Evolutionary conservation across 2,888 invertebrate genomes (phyloP), one percentile per base, ranked within the genome.

Genomic region (Teleiodes luculella): DNA sequence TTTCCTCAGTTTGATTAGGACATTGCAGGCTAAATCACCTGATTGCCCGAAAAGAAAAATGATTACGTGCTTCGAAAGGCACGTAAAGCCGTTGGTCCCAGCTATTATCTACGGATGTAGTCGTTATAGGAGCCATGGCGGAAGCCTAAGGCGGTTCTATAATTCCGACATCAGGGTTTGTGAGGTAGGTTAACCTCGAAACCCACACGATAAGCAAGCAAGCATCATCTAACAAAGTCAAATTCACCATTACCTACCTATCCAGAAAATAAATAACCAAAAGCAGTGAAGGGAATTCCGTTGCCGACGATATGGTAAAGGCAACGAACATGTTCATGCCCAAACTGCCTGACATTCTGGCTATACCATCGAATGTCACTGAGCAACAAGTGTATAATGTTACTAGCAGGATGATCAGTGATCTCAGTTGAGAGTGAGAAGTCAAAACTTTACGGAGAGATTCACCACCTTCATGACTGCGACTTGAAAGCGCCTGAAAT

Each of bases 261-360:
- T 88, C 88, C 11, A 88, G 67, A 0, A 86, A 58, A 1, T 80
- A 61, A 1, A 86, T 24, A n/a, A 48, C 20, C 48, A 48, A 13
- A 1, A 48, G 5, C n/a, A 48, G 6, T 10, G 48, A 48, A 2
- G 48, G 48, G 8, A 48, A 28, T 10, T 48, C 48, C n/a, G 48
- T 48, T 10, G 36, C 18, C 1, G 48, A 35, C 14, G 48, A 18
- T 24, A 48, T 5, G 1, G 48, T 35, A 20, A 48, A 48, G 0
- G 48, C 35, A 13, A 36, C 13, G n/a, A 48, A 48, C 11, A 48
- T n/a, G 11, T 36, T 20, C 11, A n/a, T 20, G 18, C 48, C 48
- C 4, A 48, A 7, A 13, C 24, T 48, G 4, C 36, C 48, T 11
- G 48, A 48, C 35, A 48, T 8, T n/a, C 48, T 18, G 20, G 36